These are phyloP conservation scores for Phyllostomus hastatus DNA, from an alignment of 2,113 vertebrate genomes.

Conservation along the genomic window DNA sequence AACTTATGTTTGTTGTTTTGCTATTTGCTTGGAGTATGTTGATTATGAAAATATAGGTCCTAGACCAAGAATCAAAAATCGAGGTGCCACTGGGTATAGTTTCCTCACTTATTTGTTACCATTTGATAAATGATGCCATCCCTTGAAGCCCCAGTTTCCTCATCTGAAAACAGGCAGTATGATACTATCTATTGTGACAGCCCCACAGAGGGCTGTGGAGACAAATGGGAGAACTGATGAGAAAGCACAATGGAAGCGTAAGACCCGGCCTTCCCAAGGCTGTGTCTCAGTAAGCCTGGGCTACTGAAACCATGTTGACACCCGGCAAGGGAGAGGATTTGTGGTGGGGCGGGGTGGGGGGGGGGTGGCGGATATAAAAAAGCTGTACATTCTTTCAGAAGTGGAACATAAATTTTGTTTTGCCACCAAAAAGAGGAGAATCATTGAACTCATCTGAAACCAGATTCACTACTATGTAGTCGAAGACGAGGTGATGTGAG, in stretches of 20 bases:
- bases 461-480: background rate
- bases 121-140: background rate
- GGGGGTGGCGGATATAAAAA: background rate
- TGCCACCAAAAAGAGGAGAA: background rate
- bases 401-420: background rate
- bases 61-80: background rate
- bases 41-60: background rate
- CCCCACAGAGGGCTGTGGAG: background rate
- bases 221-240: background rate
- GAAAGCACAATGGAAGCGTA: background rate
- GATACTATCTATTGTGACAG: background rate
- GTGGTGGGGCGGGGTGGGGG: rapidly evolving
- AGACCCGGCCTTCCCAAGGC: background rate
- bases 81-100: background rate
- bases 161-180: background rate
- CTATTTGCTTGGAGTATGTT: background rate
- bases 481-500: background rate
- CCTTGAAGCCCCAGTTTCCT: background rate
- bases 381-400: background rate
- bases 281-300: background rate
- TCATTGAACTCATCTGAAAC: background rate
- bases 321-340: background rate
- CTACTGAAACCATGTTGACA: background rate
- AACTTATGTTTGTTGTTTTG: background rate
- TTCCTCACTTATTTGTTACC: background rate